Conservation (phyloP, 2,888 invertebrate species). For the Panopea generosa region DNA sequence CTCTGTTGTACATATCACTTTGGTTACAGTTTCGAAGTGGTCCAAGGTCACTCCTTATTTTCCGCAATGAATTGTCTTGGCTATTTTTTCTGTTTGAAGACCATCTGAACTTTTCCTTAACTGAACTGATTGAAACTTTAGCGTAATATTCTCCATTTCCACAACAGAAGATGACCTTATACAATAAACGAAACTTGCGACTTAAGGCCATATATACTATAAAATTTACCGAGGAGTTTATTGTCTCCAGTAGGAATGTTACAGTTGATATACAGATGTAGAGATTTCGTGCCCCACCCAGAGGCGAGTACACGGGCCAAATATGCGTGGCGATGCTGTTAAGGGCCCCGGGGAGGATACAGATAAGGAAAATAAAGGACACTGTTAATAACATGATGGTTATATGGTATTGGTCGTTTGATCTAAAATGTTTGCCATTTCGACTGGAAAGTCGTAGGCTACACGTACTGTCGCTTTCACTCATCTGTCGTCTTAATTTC, state of each 20-base stretch:
- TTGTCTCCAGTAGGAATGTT: conserved; percentile 75
- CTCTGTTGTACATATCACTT: too few species aligned
- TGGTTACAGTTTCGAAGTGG: neutral
- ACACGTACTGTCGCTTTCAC: conserved; percentile 4
- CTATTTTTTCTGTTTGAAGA: conserved; percentile 12
- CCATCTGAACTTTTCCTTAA: conserved; percentile 43
- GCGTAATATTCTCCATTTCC: conserved; percentile 50
- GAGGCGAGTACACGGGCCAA: conserved; percentile 65
- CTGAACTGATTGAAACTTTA: conserved; percentile 47
- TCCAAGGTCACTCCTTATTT: neutral
- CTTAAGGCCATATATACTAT: conserved; percentile 79
- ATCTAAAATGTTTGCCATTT: conserved; percentile 30
- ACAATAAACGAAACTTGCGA: conserved; percentile 72
- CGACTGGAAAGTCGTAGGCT: conserved; percentile 53
- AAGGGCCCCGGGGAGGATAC: conserved; percentile 78
- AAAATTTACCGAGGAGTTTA: conserved; percentile 79
- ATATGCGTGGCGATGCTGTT: conserved; percentile 73
- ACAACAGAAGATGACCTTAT: conserved; percentile 77
- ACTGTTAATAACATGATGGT: conserved; percentile 78
- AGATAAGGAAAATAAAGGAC: conserved; percentile 75
- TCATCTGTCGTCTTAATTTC: conserved; percentile 55
- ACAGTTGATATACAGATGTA: conserved; percentile 68
- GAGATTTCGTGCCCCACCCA: conserved; percentile 66
- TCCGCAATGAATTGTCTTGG: neutral
- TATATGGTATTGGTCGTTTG: conserved; percentile 71